Base-by-base conservation (phyloP, 2,888 invertebrate genomes). In the Argyra leucocephala region DNA sequence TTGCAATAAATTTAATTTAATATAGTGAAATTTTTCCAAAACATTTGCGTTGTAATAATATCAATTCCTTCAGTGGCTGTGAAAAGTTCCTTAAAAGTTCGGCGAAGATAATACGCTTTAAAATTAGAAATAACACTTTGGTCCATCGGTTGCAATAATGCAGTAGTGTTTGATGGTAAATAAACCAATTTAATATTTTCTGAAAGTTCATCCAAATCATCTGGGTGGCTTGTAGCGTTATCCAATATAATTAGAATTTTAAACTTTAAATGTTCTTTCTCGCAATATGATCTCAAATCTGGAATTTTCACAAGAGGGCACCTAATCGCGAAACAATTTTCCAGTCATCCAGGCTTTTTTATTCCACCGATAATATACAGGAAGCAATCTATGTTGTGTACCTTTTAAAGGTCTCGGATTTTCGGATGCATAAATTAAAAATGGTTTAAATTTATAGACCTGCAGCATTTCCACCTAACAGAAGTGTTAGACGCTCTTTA, bases 1-100 rank as follows among this genome's bases (percentile, higher is more conserved):
- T 3, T 2, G 5, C 26, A 24, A 60, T 61, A 7, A 18, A 18
- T 1, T 60, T 7, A 1, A 57, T 57, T 23, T 18, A 15, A 18
- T 1, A 61, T 61, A 9, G 10, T 61, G 10, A 18, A 62, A 21
- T 64, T 64, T 62, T 69, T 69, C 67, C 66, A 69, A 65, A 69
- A 67, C 23, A 57, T 59, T 22, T 26, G 4, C 26, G 66, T 62
- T 64, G 24, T 59, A 37, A 69, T 66, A 57, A 64, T 63, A 31
- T 57, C 48, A n/a, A 63, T 57, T 65, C 65, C 65, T 61, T 66
- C 66, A 60, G 65, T 67, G 60, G 26, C 63, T 18, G 26, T 21
- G 7, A 63, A 23, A 12, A 63, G 61, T 24, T 63, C 61, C 18
- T 22, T 61, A 63, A 66, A 66, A 15, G 57, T 66, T 36, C 67